Evolutionary conservation across 1,140 invertebrate species (phyloP), one percentile per base, ranked within the genome.

Genomic region (Drosophila asahinai): DNA sequence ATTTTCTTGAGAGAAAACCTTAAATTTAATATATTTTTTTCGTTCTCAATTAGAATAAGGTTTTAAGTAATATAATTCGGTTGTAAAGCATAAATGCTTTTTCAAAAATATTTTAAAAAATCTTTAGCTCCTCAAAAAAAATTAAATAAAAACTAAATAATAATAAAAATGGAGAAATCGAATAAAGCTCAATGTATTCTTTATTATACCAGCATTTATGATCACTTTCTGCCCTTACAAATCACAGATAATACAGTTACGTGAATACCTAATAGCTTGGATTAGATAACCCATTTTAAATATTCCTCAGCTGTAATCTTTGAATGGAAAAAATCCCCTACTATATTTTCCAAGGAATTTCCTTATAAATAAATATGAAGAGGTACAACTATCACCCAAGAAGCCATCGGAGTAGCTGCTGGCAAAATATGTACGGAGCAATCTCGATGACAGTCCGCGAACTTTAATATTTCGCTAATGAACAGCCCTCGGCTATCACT

Each of bases 401-500:
- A 14, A 8, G 5, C 60, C 19, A 40, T 43, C 14, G 36, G 36
- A 54, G 22, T 54, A 22, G 62, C 25, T 55, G n/a, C 33, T 7
- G 27, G 30, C 7, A 33, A 36, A 48, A 40, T 15, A 54, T 15
- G 36, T 52, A 25, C 11, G 15, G 12, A 30, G 33, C 22, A 43
- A 73, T 73, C 70, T 73, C 38, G 47, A 59, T 38, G 54, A 72
- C 67, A 51, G 38, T 45, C 62, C 36, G 30, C 38, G 30, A 71
- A 68, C 54, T 48, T 54, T 51, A 27, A 38, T 71, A 55, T 73
- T 73, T 73, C 54, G 54, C 70, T 73, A 73, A 73, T 73, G 54
- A 73, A 73, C 67, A 73, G 38, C 70, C 52, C 67, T 72, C 67
- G 36, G 43, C 66, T 51, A 72, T 73, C 70, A 73, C 71, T 72